A percentile compares a stretch with the other conserved stretches of the same genome.
phyloP scores from a whole-genome alignment of 2,113 vertebrate species.

The Nematolebias whitei region DNA sequence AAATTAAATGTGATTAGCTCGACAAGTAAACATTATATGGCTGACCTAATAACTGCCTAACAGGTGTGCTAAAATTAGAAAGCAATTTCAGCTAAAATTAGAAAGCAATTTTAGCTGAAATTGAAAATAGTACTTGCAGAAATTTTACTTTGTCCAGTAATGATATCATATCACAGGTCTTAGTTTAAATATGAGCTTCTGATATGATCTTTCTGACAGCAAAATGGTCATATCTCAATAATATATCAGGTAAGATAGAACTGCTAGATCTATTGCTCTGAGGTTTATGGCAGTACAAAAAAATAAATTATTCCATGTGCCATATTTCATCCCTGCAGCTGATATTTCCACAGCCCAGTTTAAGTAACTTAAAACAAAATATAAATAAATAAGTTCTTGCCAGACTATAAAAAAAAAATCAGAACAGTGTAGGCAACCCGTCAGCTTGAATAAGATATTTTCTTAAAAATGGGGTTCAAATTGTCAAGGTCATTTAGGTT shows the following conservation, averaged over 20 bases:
- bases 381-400: not conserved
- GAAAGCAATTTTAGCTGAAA: not conserved
- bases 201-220: constrained; percentile 13
- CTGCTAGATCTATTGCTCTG: not conserved
- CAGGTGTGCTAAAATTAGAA: not conserved
- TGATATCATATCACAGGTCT: constrained; percentile 17
- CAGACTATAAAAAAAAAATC: not conserved
- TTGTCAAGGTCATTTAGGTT: not conserved
- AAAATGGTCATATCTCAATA: constrained; percentile 22
- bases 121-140: constrained; percentile 2
- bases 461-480: not conserved
- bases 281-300: constrained; percentile 15
- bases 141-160: constrained; percentile 14
- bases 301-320: not conserved
- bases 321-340: not conserved
- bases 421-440: not conserved
- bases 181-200: not conserved
- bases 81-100: not conserved
- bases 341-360: not conserved
- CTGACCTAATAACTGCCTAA: not conserved
- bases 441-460: not conserved
- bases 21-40: not conserved
- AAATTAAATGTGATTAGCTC: not conserved
- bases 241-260: constrained; percentile 1
- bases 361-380: too few species aligned